These are phyloP conservation scores for Brachirus orientalis DNA, from an alignment of 2,113 vertebrate genomes.

Conservation along the genomic window DNA sequence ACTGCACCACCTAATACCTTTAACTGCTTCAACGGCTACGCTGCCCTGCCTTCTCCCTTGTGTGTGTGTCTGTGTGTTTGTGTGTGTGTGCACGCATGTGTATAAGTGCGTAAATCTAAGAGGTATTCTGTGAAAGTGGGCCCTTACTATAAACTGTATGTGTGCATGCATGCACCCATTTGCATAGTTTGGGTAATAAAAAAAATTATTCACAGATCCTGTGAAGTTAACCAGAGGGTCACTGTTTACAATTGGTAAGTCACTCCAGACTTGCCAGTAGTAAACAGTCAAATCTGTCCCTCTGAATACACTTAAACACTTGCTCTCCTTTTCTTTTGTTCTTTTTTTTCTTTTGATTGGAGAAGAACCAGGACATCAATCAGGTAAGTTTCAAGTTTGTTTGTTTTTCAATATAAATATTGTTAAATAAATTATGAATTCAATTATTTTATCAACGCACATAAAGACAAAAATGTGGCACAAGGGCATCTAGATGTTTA, in stretches of 20 bases:
- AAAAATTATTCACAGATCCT: constrained; percentile 65
- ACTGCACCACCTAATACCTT: constrained; percentile 38
- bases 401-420: too few relatives aligned
- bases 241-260: constrained; percentile 64
- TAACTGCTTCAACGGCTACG: constrained; percentile 75
- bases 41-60: constrained; percentile 40
- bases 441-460: too few relatives aligned
- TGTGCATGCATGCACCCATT: constrained; percentile 34
- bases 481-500: too few relatives aligned
- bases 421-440: too few relatives aligned
- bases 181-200: constrained; percentile 55
- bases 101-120: constrained; percentile 28
- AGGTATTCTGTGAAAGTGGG: constrained; percentile 9
- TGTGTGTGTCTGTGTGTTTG: too few relatives aligned
- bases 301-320: constrained; percentile 47
- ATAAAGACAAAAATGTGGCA: too few relatives aligned
- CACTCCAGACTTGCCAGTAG: constrained; percentile 58
- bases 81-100: too few relatives aligned
- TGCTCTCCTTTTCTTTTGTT: neutral
- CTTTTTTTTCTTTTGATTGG: constrained; percentile 9
- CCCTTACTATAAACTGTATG: constrained; percentile 3
- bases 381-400: neutral
- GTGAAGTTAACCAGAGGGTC: constrained; percentile 62
- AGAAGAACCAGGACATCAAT: constrained; percentile 2
- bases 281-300: constrained; percentile 65